These are phyloP conservation scores for Hyaena hyaena DNA, from an alignment of 2,113 vertebrate genomes.

Conservation along the genomic window DNA sequence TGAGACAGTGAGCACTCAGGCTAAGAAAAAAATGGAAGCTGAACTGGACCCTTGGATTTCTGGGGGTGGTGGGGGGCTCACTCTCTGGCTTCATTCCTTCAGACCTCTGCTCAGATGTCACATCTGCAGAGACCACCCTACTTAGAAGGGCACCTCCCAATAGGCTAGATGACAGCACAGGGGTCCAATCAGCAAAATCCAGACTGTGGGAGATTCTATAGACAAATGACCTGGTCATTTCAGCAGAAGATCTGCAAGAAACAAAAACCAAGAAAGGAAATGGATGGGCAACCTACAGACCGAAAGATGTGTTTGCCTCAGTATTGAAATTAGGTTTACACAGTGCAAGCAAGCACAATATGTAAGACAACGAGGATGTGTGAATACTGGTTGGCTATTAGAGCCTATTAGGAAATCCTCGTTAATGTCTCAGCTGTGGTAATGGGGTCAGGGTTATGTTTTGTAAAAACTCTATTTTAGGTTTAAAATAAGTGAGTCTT, in stretches of 20 bases:
- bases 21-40: background rate
- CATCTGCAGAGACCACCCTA: background rate
- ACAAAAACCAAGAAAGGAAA: background rate
- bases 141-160: background rate
- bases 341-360: background rate
- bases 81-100: background rate
- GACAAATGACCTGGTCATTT: background rate
- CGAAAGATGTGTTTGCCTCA: background rate
- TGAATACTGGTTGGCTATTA: accelerated
- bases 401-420: background rate
- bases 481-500: background rate
- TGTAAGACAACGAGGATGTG: background rate
- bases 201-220: background rate
- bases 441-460: background rate
- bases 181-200: background rate
- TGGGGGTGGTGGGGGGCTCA: background rate
- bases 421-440: background rate
- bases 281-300: background rate
- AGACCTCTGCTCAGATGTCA: background rate
- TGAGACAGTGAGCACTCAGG: background rate
- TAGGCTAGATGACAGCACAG: too few species aligned
- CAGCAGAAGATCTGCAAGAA: background rate
- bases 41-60: background rate
- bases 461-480: background rate
- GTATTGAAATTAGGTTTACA: background rate